Evolutionary conservation across 2,113 vertebrate genomes (phyloP), one percentile per base, ranked within the genome.

Genomic region (Zosterops lateralis): DNA sequence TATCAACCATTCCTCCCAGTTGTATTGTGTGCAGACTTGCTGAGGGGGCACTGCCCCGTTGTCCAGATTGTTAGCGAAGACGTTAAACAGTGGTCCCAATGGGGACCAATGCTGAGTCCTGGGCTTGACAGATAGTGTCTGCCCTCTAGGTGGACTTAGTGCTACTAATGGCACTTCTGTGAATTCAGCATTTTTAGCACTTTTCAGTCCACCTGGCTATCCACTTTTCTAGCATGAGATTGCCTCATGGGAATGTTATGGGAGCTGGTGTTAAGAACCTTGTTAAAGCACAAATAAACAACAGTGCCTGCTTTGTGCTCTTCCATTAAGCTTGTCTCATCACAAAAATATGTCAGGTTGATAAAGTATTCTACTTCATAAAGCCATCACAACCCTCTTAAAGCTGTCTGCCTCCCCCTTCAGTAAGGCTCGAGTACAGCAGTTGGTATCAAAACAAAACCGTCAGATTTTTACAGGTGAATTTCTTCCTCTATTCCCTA

Each of bases 31-130:
- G 53, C 51, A 40, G 21, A 32, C 42, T 56, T 80, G 24, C 31
- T 7, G 21, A 53, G 32, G 19, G 18, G 5, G 2, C 26, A 7
- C 7, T 71, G 14, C 5, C 48, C 15, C 3, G 0, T 68, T 0
- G 0, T 19, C 22, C 7, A 4, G 9, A 7, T 73, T 7, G 8
- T 24, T 65, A 61, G 77, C 3, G 12, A 61, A 44, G 51, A 24
- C 20, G 3, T 17, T 19, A 17, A 64, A 20, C 7, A 50, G 6
- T 40, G 7, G 14, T 8, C 5, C 22, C 14, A 8, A 3, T 51
- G 26, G 15, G 17, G 56, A 38, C 56, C 47, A 45, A 2, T 2
- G 7, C 21, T 21, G 40, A 20, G 22, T 58, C 11, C 19, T 65
- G 17, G 13, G 17, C 2, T 7, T 72, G 24, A 26, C 9, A 1